These are phyloP conservation scores for Chaetodon trifascialis DNA, from an alignment of 2,113 vertebrate genomes.

Conservation along the genomic window DNA sequence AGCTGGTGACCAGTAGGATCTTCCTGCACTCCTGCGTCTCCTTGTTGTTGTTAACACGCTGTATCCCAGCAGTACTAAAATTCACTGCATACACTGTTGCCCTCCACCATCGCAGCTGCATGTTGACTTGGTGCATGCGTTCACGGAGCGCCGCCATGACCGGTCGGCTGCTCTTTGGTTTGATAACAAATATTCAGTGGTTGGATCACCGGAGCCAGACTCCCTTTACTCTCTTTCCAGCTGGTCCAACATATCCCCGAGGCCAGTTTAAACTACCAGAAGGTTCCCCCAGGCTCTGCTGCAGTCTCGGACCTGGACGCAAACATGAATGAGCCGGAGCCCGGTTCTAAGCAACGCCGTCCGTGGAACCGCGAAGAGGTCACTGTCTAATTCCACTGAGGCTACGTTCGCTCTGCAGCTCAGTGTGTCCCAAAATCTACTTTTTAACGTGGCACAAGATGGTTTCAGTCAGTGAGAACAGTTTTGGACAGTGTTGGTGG, in stretches of 20 bases:
- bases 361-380: conserved; percentile 88
- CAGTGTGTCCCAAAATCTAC: neutral
- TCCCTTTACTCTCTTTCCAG: conserved; percentile 81
- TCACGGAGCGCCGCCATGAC: conserved; percentile 45
- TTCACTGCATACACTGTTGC: conserved; percentile 54
- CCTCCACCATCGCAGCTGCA: conserved; percentile 68
- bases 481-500: neutral
- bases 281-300: conserved; percentile 92
- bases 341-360: conserved; percentile 77
- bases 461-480: neutral
- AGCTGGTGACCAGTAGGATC: conserved; percentile 39
- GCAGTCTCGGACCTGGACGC: conserved; percentile 89
- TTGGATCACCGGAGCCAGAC: conserved; percentile 52
- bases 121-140: conserved; percentile 73
- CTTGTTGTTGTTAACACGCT: conserved; percentile 10
- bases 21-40: conserved; percentile 30
- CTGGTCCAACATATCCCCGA: conserved; percentile 96
- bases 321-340: conserved; percentile 90
- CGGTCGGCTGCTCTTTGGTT: neutral
- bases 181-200: conserved; percentile 25
- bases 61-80: conserved; percentile 66
- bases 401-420: conserved; percentile 57
- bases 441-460: neutral
- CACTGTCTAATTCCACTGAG: conserved; percentile 52
- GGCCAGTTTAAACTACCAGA: conserved; percentile 97